These are phyloP conservation scores for Orcinus orca DNA, from an alignment of 2,113 vertebrate genomes.

Conservation along the genomic window DNA sequence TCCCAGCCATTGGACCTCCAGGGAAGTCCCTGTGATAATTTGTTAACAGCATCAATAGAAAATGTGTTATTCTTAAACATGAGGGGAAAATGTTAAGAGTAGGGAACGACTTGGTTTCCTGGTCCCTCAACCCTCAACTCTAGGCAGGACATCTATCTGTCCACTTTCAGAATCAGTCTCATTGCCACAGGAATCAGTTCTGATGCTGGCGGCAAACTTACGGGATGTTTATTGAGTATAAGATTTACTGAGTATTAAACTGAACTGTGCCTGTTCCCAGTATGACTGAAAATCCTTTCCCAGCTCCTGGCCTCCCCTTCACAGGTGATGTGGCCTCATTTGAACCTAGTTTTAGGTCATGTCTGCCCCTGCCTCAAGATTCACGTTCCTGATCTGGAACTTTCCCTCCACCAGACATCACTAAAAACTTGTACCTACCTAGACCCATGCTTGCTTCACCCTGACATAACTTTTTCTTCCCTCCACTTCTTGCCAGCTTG, in stretches of 20 bases:
- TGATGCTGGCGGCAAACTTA: background rate
- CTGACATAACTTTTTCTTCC: background rate
- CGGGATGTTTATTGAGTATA: background rate
- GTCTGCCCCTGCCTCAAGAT: background rate
- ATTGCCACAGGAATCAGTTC: background rate
- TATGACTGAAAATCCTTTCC: background rate
- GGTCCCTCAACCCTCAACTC: background rate
- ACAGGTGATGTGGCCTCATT: background rate
- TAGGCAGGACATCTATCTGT: background rate
- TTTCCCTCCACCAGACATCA: background rate
- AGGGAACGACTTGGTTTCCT: background rate
- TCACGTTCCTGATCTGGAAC: background rate
- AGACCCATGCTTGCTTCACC: background rate
- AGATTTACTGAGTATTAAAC: background rate
- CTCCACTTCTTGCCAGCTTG: background rate
- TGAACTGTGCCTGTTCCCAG: background rate
- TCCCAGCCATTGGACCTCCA: no score
- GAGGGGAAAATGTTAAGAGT: background rate
- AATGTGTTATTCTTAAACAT: background rate
- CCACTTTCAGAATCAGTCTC: background rate
- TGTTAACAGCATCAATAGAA: background rate
- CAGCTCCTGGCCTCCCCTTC: background rate
- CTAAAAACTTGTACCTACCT: background rate
- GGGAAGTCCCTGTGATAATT: no score
- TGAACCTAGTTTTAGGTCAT: background rate